These are phyloP conservation scores for Pipistrellus pipistrellus DNA, from an alignment of 2,797 vertebrate genomes.

Conservation along the genomic window DNA sequence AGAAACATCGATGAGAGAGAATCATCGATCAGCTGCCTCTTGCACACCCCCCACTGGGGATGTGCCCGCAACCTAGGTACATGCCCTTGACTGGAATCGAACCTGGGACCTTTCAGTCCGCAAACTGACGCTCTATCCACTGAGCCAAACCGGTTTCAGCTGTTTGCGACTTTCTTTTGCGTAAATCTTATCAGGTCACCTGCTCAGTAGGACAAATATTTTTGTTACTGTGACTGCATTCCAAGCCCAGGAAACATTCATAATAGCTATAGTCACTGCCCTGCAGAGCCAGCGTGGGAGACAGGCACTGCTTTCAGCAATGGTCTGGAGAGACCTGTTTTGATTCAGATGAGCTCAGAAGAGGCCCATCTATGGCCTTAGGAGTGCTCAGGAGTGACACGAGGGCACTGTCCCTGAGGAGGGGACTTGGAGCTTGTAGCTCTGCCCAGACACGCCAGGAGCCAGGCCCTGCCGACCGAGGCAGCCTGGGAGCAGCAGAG, in stretches of 20 bases:
- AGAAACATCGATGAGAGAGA: too few species aligned
- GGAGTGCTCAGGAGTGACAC: too few species aligned
- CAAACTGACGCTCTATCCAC: too few species aligned
- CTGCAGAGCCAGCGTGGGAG: background rate
- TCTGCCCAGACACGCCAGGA: background rate
- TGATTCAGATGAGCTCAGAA: background rate
- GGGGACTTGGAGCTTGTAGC: background rate
- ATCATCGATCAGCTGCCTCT: too few species aligned
- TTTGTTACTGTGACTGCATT: conserved; percentile 16
- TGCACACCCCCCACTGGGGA: too few species aligned
- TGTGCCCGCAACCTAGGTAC: too few species aligned
- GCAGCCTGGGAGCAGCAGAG: background rate
- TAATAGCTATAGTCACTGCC: background rate
- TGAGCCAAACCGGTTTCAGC: too few species aligned
- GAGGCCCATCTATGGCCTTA: background rate
- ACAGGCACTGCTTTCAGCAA: background rate
- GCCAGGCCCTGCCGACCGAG: background rate
- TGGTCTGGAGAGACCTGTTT: background rate
- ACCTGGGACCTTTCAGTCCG: too few species aligned
- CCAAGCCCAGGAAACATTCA: background rate
- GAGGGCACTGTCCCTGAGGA: background rate
- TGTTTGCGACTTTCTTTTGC: background rate
- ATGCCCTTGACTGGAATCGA: too few species aligned
- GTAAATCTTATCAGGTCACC: background rate
- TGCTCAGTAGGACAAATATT: background rate